Evolutionary conservation across 2,797 vertebrate species (phyloP).

Genomic region (Schizopygopsis malacanthus): DNA sequence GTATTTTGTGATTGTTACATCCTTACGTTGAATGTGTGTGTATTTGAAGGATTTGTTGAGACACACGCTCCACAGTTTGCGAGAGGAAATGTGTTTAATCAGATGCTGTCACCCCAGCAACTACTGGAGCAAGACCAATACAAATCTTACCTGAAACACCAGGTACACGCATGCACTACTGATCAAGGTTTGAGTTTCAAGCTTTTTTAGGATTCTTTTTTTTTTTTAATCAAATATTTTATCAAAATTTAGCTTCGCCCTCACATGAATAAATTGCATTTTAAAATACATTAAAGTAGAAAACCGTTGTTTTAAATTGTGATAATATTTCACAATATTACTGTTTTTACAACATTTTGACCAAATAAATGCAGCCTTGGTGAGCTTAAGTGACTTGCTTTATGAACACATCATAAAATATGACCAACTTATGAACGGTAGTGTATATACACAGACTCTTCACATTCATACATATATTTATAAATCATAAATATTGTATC

Average conservation of each 20-base stretch:
- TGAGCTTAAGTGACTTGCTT: not conserved
- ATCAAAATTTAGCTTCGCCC: not conserved
- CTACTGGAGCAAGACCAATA: constrained; percentile 88
- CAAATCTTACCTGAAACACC: constrained; percentile 88
- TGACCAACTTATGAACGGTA: not conserved
- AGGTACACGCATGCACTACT: constrained; percentile 75
- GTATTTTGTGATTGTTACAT: not conserved
- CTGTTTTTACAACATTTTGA: not conserved
- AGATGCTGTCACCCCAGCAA: constrained; percentile 78
- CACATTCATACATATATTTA: not conserved
- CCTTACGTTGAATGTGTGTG: not conserved
- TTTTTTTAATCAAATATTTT: not conserved
- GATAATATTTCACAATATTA: not conserved
- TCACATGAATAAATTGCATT: not conserved
- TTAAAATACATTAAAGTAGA: not conserved
- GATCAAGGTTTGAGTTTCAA: not conserved
- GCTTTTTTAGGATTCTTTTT: too few species aligned
- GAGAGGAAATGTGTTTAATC: constrained; percentile 83
- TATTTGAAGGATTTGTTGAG: constrained; percentile 76
- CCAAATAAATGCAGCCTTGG: not conserved
- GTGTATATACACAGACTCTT: not conserved
- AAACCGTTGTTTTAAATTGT: not conserved
- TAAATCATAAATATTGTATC: not conserved
- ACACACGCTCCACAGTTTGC: constrained; percentile 82
- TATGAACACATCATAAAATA: not conserved